phyloP scores from a whole-genome alignment of 2,888 invertebrate species.

The Plagodis pulveraria region DNA sequence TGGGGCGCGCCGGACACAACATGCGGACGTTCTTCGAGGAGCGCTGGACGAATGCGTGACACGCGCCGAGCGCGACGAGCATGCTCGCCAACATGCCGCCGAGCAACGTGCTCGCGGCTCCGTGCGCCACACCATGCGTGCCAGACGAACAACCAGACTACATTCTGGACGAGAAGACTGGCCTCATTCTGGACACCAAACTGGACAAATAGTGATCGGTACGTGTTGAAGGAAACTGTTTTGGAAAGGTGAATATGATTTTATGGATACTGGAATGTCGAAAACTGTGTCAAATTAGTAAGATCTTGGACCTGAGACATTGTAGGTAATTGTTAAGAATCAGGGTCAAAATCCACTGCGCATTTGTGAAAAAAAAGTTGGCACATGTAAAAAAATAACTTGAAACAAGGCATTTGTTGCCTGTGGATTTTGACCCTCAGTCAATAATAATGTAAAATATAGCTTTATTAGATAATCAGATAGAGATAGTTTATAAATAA shows the following conservation, averaged over 20 bases:
- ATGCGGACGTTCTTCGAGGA: conserved; percentile 97
- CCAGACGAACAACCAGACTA: conserved; percentile 11
- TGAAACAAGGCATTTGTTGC: not conserved
- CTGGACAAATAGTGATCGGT: conserved; percentile 3
- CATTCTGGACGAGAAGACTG: conserved; percentile 20
- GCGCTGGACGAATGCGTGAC: conserved; percentile 86
- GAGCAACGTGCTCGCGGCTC: conserved; percentile 1
- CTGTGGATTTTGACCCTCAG: conserved; percentile 3
- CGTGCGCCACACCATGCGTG: not conserved
- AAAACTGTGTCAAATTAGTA: conserved; percentile 26
- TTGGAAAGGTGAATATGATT: not conserved
- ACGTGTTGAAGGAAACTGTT: not conserved
- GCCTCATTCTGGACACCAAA: conserved; percentile 17
- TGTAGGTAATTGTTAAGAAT: conserved; percentile 2
- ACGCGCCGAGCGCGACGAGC: conserved; percentile 4
- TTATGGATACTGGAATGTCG: not conserved
- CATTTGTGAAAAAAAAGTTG: not conserved
- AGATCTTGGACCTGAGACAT: conserved; percentile 9
- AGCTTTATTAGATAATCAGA: not conserved
- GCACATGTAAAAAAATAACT: not conserved
- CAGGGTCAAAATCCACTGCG: not conserved
- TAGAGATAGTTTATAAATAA: too few species aligned
- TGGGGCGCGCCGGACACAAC: conserved; percentile 97
- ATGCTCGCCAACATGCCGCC: conserved; percentile 8
- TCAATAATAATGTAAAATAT: not conserved